A percentile compares a stretch with the other conserved stretches of the same genome.
phyloP scores from a whole-genome alignment of 1,140 invertebrate genomes.

The Pseudomyrmex pallidus region DNA sequence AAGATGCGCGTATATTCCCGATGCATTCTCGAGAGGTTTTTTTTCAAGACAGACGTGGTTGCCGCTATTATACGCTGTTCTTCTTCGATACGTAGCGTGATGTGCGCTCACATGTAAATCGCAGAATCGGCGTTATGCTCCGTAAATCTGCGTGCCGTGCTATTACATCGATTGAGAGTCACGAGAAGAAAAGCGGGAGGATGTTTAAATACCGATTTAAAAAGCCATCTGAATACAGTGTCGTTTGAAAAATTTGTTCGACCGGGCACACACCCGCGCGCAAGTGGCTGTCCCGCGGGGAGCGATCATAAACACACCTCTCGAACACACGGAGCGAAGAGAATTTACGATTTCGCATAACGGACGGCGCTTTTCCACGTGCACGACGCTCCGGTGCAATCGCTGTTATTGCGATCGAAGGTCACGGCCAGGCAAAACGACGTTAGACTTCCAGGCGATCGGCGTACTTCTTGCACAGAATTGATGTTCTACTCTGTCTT shows the following conservation, averaged over 20 bases:
- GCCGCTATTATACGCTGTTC: neutral
- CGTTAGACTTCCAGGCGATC: conserved; percentile 13
- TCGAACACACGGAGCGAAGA: conserved; percentile 9
- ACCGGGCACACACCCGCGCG: neutral
- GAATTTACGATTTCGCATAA: conserved; percentile 65
- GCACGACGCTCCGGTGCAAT: conserved; percentile 12
- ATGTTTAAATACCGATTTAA: conserved; percentile 40
- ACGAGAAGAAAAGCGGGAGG: neutral
- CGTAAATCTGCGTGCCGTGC: conserved; percentile 14
- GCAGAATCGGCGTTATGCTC: neutral
- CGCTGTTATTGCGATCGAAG: conserved; percentile 47
- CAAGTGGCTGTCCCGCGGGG: conserved; percentile 17
- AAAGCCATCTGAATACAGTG: neutral
- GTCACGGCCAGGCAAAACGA: conserved; percentile 56
- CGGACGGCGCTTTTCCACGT: conserved; percentile 52
- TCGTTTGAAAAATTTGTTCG: conserved; percentile 35
- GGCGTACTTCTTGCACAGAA: conserved; percentile 15
- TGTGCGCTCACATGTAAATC: conserved; percentile 25
- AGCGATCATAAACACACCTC: conserved; percentile 16
- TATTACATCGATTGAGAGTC: conserved; percentile 9
- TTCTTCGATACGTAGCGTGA: neutral
- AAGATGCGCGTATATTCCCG: neutral
- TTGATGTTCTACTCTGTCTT: conserved; percentile 37
- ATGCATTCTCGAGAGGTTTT: neutral
- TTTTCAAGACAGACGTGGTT: neutral